phyloP scores from a whole-genome alignment of 2,113 vertebrate genomes.

The Cairina moschata region DNA sequence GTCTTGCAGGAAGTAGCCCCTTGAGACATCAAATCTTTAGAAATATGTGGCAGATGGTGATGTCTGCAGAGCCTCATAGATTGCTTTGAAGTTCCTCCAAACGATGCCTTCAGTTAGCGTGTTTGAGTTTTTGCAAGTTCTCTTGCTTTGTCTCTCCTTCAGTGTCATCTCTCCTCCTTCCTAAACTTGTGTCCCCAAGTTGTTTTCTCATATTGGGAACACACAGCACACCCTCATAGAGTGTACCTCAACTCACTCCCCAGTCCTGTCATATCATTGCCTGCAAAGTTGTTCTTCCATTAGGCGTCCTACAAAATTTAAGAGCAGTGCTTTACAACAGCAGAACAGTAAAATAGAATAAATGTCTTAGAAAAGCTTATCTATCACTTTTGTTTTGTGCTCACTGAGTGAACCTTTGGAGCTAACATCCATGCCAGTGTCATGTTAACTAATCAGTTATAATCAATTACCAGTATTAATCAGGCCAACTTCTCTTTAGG shows the following conservation, averaged over 20 bases:
- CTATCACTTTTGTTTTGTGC: background rate
- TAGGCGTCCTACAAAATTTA: conserved; percentile 41
- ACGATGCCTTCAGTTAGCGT: background rate
- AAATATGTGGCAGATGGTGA: conserved; percentile 46
- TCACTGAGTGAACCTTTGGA: background rate
- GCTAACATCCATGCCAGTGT: background rate
- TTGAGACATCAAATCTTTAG: conserved; percentile 26
- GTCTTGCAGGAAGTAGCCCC: conserved; percentile 42
- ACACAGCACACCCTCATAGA: background rate
- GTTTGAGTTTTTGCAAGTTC: background rate
- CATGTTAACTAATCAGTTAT: background rate
- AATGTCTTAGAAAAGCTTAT: background rate
- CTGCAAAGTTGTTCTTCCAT: conserved; percentile 4
- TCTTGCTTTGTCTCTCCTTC: background rate
- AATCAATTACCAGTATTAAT: conserved; percentile 11
- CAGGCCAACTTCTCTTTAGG: background rate
- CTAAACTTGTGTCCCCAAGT: background rate
- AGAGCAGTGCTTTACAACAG: conserved; percentile 3
- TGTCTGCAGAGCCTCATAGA: background rate
- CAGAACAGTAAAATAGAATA: conserved; percentile 14
- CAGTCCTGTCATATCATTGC: background rate
- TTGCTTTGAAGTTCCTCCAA: conserved; percentile 52
- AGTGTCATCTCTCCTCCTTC: background rate
- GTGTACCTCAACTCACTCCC: background rate
- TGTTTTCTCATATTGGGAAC: background rate